Base-by-base conservation (phyloP, 2,113 vertebrate species). In the Phyllopteryx taeniolatus region DNA sequence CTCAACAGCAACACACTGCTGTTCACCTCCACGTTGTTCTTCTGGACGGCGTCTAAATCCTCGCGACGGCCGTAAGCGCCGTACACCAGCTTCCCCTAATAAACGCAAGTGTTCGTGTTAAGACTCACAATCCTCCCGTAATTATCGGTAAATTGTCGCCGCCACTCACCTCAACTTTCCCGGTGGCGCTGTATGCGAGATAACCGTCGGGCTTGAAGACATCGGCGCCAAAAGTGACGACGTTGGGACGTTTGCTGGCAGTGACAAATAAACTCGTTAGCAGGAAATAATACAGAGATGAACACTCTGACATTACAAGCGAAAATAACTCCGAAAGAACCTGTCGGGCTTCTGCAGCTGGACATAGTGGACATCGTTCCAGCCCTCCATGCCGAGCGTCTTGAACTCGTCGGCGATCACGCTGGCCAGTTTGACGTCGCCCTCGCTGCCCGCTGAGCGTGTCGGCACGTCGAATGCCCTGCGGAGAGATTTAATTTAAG, bases 61-160 rank as follows among this genome's bases (percentile, higher is more conserved):
- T 88, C 67, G 62, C 75, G 88, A 13, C 68, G 82, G 7, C 97
- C 97, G 44, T 95, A 97, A 84, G 95, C 94, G 19, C 88, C 94
- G 46, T 95, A 94, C 20, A 98, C 77, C 31, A 96, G 90, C 76
- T 88, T 93, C 8, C 95, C 96, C 97, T 99, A 67, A 56, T 9
- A 12, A 42, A 12, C 20, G 2, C 13, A 14, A n/a, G 2, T 3
- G 13, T 11, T 46, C 12, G 12, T 1, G 11, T 44, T n/a, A 11
- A 20, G 22, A 3, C 5, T 22, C 46, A 27, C 10, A 7, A 15
- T 46, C 43, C 12, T 66, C 14, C 5, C 1, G 10, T 20, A 22
- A 44, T 15, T 27, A 8, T 7, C 6, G 2, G 6, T 3, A 20
- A 27, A 66, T 15, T 12, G 44, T 10, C 12, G 42, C 7, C 14